Evolutionary conservation across 64 coral and sea anemone genomes (phyloP).

Genomic region (Stichodactyla helianthus): DNA sequence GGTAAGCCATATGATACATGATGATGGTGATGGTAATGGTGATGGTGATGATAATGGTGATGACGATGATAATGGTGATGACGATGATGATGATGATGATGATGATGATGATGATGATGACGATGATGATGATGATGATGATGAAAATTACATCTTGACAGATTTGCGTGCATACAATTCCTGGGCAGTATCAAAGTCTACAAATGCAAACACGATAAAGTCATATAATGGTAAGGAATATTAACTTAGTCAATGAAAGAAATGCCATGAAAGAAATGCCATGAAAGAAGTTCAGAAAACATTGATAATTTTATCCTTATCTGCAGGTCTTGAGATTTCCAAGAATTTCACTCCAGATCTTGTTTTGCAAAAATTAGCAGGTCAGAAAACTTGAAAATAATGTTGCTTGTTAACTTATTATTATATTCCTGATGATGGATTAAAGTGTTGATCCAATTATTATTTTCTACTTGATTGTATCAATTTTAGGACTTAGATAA

Average conservation of each 20-base stretch:
- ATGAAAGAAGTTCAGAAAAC: background rate
- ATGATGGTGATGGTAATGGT: no score
- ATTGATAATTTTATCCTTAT: background rate
- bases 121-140: no score
- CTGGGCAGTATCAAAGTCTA: background rate
- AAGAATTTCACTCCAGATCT: background rate
- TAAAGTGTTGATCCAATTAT: no score
- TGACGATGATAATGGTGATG: no score
- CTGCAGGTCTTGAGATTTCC: background rate
- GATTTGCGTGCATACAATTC: background rate
- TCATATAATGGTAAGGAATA: background rate
- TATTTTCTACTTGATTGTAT: no score
- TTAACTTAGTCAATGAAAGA: no score
- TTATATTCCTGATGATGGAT: background rate
- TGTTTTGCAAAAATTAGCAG: slow-evolving; percentile 2
- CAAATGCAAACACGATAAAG: background rate
- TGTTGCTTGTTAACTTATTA: no score
- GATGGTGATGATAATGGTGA: no score
- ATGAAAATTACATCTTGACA: background rate
- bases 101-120: no score
- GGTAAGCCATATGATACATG: no score
- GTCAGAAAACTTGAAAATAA: background rate
- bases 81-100: no score
- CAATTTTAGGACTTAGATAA: no score
- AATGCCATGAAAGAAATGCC: background rate